These are phyloP conservation scores for Chrysaora quinquecirrha DNA, from an alignment of 30 jellyfish, hydroid and myxozoan genomes.

Conservation along the genomic window DNA sequence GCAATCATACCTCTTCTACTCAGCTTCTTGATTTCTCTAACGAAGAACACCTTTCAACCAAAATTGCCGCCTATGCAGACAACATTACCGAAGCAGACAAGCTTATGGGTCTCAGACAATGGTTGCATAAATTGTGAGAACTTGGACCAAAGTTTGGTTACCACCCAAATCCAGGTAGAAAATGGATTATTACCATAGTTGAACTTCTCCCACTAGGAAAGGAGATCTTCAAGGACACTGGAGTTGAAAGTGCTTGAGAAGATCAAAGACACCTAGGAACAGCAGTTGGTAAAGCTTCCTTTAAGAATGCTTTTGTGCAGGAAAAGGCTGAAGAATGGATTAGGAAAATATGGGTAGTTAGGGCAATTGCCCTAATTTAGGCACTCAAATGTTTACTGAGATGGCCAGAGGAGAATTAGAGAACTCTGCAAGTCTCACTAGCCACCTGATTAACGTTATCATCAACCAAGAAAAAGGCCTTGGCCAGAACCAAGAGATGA, in stretches of 20 bases:
- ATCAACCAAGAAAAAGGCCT: constrained; percentile 1
- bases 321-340: too few relatives aligned
- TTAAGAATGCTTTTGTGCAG: too few relatives aligned
- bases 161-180: constrained; percentile 33
- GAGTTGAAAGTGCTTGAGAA: constrained; percentile 28
- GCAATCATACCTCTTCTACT: constrained; percentile 20
- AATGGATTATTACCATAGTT: neutral
- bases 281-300: constrained; percentile 20
- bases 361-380: too few relatives aligned
- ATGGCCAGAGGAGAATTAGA: constrained; percentile 20
- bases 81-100: constrained; percentile 42
- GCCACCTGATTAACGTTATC: neutral
- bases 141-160: constrained; percentile 56
- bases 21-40: constrained; percentile 3
- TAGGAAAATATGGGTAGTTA: too few relatives aligned
- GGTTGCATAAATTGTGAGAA: constrained; percentile 5
- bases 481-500: constrained; percentile 5
- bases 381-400: neutral
- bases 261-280: constrained; percentile 36
- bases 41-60: constrained; percentile 12
- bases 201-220: constrained; percentile 18
- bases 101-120: constrained; percentile 1
- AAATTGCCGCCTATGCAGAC: constrained; percentile 57
- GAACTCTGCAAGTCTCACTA: constrained; percentile 4
- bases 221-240: constrained; percentile 16